Conservation (phyloP, 1,140 invertebrate genomes). For the Lepidurus arcticus region DNA sequence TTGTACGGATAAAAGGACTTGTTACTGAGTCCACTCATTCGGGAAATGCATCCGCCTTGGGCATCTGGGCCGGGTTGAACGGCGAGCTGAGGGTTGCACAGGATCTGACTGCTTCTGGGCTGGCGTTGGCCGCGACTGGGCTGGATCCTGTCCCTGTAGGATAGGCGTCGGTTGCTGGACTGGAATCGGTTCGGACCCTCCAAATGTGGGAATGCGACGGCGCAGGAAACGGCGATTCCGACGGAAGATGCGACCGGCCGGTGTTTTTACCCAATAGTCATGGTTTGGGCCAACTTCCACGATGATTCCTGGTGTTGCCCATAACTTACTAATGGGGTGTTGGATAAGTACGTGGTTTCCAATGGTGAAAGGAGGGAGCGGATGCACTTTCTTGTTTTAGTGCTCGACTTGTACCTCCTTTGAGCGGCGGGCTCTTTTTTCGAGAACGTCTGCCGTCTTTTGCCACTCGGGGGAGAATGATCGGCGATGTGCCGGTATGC, state of each 20-base stretch:
- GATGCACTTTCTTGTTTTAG: neutral
- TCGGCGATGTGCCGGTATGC: slow-evolving; percentile 33
- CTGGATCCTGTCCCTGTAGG: no score
- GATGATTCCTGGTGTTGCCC: neutral
- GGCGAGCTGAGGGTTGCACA: no score
- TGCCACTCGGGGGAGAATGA: slow-evolving; percentile 35
- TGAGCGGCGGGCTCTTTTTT: slow-evolving; percentile 3
- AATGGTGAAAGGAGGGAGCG: neutral
- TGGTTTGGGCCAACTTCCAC: neutral
- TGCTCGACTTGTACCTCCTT: neutral
- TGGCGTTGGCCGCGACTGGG: no score
- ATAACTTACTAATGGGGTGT: neutral
- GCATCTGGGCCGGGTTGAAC: no score
- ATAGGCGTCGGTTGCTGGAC: no score
- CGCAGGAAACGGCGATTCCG: slow-evolving; percentile 14
- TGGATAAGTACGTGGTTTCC: slow-evolving; percentile 12
- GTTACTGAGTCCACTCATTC: no score
- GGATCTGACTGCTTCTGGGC: no score
- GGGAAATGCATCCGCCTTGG: no score
- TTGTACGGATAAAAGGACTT: no score
- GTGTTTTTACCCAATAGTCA: neutral
- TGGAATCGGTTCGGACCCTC: no score
- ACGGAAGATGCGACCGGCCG: neutral
- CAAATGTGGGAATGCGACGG: no score
- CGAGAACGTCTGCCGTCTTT: slow-evolving; percentile 29